These are phyloP conservation scores for Meiosimyza decipiens DNA, from an alignment of 2,888 invertebrate genomes.

Conservation along the genomic window DNA sequence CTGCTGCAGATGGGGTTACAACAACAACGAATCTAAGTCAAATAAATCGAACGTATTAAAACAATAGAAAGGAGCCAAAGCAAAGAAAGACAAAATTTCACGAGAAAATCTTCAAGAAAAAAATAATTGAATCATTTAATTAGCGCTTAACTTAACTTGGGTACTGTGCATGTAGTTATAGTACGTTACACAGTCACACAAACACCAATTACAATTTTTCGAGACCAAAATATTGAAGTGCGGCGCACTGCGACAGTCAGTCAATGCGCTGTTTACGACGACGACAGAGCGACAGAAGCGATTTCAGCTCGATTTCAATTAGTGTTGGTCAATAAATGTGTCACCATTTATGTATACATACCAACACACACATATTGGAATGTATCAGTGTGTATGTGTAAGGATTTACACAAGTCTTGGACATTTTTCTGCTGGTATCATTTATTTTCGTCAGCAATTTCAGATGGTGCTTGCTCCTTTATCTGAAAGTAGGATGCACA, in stretches of 20 bases:
- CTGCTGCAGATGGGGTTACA: slow-evolving; percentile 32
- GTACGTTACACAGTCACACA: not conserved
- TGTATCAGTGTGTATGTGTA: not conserved
- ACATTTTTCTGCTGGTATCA: not conserved
- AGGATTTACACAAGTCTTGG: not conserved
- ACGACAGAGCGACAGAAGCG: slow-evolving; percentile 13
- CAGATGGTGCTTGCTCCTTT: not conserved
- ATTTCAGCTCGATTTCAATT: slow-evolving; percentile 28
- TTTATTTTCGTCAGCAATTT: slow-evolving; percentile 5
- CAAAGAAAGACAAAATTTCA: slow-evolving; percentile 28
- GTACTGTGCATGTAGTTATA: not conserved
- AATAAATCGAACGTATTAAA: slow-evolving; percentile 9
- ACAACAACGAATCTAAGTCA: slow-evolving; percentile 13
- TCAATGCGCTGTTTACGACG: too few relatives aligned
- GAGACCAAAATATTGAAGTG: not conserved
- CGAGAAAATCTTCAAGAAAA: slow-evolving; percentile 40
- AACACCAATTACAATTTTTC: not conserved
- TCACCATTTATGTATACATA: too few relatives aligned
- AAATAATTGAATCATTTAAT: slow-evolving; percentile 67
- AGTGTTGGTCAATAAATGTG: slow-evolving; percentile 10
- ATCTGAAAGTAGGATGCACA: not conserved
- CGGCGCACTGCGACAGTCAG: not conserved
- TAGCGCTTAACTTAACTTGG: slow-evolving; percentile 60
- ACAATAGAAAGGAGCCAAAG: not conserved
- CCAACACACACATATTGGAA: not conserved